Evolutionary conservation across 1,140 invertebrate genomes (phyloP), one percentile per base, ranked within the genome.

Genomic region (Aphidius gifuensis): DNA sequence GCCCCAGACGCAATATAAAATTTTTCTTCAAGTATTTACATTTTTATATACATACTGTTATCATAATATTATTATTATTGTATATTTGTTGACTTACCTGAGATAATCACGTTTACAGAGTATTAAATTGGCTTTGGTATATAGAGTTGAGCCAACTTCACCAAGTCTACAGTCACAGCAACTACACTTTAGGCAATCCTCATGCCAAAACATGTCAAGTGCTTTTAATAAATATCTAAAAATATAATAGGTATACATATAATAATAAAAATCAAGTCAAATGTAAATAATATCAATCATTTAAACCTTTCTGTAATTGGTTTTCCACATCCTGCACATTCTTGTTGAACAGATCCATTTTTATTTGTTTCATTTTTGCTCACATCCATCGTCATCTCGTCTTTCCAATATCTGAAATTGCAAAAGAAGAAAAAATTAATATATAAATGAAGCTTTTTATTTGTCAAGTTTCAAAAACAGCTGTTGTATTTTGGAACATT

Each of bases 101-200:
- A 96, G 86, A 80, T 97, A 97, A 78, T 97, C 94, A 75, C 93
- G 86, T 80, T 93, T 91, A 84, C 94, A 97, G 11, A 97, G 84
- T 72, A 96, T 92, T 9, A 96, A 87, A 81, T 96, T 94, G 4
- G 93, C 92, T 80, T 94, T 96, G 61, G 92, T 92, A 80, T 93
- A 97, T 9, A 96, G 83, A 49, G 93, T 93, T 44, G 92, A 94
- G 39, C 94, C 94, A 5, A 96, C 92, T 81, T 96, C 94, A 0
- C 93, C 94, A 0, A 96, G 84, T 58, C 93, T 83, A 77, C 93
- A 96, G 76, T 96, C 91, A 76, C 94, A 97, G 77, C 93, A 96
- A 39, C 92, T 92, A 72, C 94, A 96, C 75, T 95, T 96, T 42
- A 97, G 83, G 72, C 94, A 97, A 76, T 96, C 93, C 73, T 97